A percentile compares a stretch with the other conserved stretches of the same genome.
Conservation (phyloP, 2,797 vertebrate genomes). For the Acanthornis magna region DNA sequence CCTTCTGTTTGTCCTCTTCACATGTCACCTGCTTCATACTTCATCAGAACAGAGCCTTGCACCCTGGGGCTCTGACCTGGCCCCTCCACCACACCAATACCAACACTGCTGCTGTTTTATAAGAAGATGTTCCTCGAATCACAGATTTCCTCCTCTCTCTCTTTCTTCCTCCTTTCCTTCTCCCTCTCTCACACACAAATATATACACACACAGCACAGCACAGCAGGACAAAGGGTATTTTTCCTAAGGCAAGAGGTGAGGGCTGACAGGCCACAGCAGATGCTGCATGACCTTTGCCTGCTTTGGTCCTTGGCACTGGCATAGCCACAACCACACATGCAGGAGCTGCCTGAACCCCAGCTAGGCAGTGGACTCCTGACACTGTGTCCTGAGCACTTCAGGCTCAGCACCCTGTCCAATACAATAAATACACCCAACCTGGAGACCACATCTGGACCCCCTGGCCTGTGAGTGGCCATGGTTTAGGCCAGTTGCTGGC, state of each 20-base stretch:
- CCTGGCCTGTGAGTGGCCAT: fast-evolving
- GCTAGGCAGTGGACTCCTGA: fast-evolving
- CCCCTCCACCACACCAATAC: not conserved
- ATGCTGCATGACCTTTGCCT: not conserved
- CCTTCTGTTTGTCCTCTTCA: not conserved
- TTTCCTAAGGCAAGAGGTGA: not conserved
- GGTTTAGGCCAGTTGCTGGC: not conserved
- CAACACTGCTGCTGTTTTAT: not conserved
- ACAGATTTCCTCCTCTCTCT: not conserved
- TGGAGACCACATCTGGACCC: fast-evolving
- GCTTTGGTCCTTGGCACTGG: not conserved
- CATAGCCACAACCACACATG: fast-evolving
- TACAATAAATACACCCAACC: fast-evolving
- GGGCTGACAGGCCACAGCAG: not conserved
- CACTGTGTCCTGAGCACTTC: fast-evolving
- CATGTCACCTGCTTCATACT: not conserved
- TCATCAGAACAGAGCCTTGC: not conserved
- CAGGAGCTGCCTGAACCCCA: not conserved
- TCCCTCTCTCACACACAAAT: not conserved
- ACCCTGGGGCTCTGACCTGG: not conserved
- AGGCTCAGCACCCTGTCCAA: fast-evolving
- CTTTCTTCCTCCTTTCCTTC: not conserved
- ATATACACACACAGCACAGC: fast-evolving
- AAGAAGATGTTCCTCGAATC: not conserved
- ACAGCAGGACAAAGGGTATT: not conserved